These are phyloP conservation scores for Hapalemur alaotrensis DNA, from an alignment of 2,797 vertebrate genomes.

Conservation along the genomic window DNA sequence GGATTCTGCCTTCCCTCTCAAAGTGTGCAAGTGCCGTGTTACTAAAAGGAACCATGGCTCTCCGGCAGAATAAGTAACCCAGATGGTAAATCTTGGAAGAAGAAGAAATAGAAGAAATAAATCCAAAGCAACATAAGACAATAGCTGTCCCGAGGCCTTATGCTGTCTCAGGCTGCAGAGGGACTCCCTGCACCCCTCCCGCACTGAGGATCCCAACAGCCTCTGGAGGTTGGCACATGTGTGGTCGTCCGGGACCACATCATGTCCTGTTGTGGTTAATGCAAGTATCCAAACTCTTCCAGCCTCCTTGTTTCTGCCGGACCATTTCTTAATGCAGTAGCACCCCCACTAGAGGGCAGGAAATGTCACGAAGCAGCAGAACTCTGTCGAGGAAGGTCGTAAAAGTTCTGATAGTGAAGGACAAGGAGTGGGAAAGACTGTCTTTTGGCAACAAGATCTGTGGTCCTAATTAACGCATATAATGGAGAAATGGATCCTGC, in stretches of 20 bases:
- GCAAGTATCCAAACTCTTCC: neutral
- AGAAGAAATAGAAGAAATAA: neutral
- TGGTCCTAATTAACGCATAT: neutral
- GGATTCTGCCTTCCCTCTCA: neutral
- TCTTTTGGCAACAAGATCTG: neutral
- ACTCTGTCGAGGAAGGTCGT: neutral
- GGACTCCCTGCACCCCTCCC: neutral
- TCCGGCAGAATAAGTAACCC: neutral
- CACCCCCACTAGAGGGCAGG: slow-evolving; percentile 10
- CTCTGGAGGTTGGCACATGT: neutral
- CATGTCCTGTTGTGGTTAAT: neutral
- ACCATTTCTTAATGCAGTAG: neutral
- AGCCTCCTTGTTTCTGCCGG: neutral
- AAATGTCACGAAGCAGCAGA: neutral
- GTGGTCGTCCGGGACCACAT: neutral
- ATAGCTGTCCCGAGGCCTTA: neutral
- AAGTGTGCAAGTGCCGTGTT: neutral
- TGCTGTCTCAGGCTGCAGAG: neutral
- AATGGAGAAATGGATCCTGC: neutral
- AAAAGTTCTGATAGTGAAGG: neutral
- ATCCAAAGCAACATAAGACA: neutral
- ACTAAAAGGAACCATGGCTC: neutral
- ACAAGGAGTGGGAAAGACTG: neutral
- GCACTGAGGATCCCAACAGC: neutral
- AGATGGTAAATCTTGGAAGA: neutral